Conservation (phyloP, 2,113 vertebrate species). For the Vidua macroura region DNA sequence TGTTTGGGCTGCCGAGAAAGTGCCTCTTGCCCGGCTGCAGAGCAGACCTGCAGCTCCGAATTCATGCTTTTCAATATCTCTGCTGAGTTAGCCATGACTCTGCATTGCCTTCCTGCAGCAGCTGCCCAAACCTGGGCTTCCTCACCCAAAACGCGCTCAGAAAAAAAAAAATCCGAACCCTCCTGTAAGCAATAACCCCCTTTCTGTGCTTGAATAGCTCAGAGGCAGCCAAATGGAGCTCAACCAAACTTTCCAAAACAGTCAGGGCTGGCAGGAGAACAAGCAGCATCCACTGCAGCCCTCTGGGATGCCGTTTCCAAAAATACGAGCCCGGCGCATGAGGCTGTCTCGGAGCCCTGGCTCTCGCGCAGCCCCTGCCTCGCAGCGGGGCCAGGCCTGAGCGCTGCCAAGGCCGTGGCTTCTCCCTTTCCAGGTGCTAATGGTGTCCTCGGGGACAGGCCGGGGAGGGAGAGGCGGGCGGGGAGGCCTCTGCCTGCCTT, state of each 20-base stretch:
- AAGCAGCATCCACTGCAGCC: constrained; percentile 36
- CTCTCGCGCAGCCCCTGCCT: not conserved
- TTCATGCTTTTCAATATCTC: accelerated
- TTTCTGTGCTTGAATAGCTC: constrained; percentile 4
- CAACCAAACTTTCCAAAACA: constrained; percentile 41
- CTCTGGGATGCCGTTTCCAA: constrained; percentile 40
- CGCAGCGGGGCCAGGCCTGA: not conserved
- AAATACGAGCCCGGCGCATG: not conserved
- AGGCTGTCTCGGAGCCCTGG: not conserved
- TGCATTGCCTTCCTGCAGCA: not conserved
- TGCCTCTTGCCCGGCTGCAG: not conserved
- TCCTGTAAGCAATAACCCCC: not conserved
- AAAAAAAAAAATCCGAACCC: not conserved
- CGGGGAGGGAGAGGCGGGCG: not conserved
- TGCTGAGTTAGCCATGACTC: not conserved
- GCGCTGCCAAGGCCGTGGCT: not conserved
- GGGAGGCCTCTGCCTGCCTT: not conserved
- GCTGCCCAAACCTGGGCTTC: not conserved
- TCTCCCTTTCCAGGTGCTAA: constrained; percentile 48
- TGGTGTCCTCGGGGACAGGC: constrained; percentile 13
- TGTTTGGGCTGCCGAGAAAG: not conserved
- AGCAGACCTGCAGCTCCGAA: not conserved
- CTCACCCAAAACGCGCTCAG: accelerated
- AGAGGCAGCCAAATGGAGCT: not conserved
- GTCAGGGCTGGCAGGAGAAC: constrained; percentile 22